Base-by-base conservation (phyloP, 2,797 vertebrate species). In the Anguilla obscura region DNA sequence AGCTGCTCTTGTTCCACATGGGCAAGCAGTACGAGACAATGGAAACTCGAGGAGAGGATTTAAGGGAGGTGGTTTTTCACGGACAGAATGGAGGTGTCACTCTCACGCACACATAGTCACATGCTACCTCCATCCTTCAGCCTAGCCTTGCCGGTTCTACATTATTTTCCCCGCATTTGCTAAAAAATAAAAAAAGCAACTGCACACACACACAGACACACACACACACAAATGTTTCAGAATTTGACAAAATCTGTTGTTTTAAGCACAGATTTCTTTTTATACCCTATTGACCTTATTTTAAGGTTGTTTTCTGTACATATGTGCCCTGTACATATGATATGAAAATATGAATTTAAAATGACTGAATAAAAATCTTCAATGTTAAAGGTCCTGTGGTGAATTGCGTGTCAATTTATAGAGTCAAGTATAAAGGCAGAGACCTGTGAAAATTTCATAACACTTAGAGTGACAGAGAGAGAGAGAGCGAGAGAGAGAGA, bases 241-340 rank as follows among this genome's bases (percentile, higher is more conserved):
- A 92, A 88, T 91, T 91, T 92, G 27, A 84, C 80, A 14, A 60
- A 84, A 86, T 92, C 92, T 93, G 93, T 89, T 52, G 87, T 93
- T 93, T 91, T 56, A 60, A 89, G 87, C 86, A 90, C 94, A 94
- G 93, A 93, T 93, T 94, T 94, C 52, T 91, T 90, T 91, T 91
- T 92, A 91, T 94, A 95, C 90, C 92, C 92, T 90, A 93, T 66
- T 88, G 89, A 92, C 94, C 93, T 95, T 94, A 85, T 88, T 88
- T 90, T 90, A 94, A 95, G 95, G 95, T 94, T 92, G 94, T 87
- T 90, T 89, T 89, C 91, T 96, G 94, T 95, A 88, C 88, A 89
- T 95, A 95, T 95, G 92, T 95, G 94, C 96, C 93, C 95, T 95
- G 94, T 96, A 95, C 94, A 95, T 95, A 96, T 95, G 95, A 95